Base-by-base conservation (phyloP, 2,797 vertebrate species). In the Falco columbarius region DNA sequence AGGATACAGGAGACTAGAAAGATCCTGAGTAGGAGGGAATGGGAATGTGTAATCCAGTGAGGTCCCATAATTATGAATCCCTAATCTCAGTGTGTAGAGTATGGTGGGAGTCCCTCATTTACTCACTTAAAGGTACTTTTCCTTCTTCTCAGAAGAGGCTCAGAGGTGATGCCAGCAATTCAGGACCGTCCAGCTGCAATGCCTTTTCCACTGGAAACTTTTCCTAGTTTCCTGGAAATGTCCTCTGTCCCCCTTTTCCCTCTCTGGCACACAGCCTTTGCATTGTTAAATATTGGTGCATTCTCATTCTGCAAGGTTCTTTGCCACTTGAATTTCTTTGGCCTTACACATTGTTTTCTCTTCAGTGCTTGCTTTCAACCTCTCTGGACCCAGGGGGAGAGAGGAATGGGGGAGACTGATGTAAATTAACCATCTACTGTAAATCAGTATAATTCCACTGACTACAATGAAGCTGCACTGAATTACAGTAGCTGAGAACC, bases 361-460 rank as follows among this genome's bases (percentile, higher is more conserved):
- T 86, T 91, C 73, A 51, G 42, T 52, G 61, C 56, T 84, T 76
- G 74, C 52, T 94, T 95, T 85, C 81, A 90, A 32, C 36, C 34
- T 90, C 42, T 61, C 32, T n/a, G 46, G 68, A 71, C n/a, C 16
- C 36, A 82, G 49, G 42, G 40, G 61, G 46, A 67, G 51, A 70
- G 47, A 46, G 26, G 47, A 38, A 4, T 44, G 44, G 27, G 55
- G 52, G 40, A 85, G 36, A 46, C n/a, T 51, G 52, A 63, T 83
- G 52, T 89, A 71, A 87, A 96, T 85, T 76, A 87, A 44, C 56
- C 51, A 30, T 44, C 46, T 86, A 56, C 76, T 82, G 63, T 91
- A 95, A 94, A 54, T 94, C 81, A 71, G 26, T 76, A 7, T 82
- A 76, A 95, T 63, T 90, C 74, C 81, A 61, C 73, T 72, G 85